phyloP scores from a whole-genome alignment of 1,140 invertebrate genomes.

The Dolichoris vasculosae region DNA sequence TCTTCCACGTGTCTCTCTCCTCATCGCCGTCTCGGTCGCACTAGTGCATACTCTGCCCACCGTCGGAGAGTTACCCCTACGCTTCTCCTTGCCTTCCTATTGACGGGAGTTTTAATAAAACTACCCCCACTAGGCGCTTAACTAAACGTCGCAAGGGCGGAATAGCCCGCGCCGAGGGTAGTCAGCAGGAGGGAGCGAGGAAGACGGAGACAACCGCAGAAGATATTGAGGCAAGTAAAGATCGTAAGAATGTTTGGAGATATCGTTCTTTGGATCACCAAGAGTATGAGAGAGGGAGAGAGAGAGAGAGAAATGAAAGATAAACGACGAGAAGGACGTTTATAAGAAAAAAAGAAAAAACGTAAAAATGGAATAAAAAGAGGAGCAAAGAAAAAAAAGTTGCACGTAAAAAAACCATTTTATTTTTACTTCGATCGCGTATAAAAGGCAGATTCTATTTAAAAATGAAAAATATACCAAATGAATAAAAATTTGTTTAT shows the following conservation, averaged over 20 bases:
- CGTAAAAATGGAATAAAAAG: background rate
- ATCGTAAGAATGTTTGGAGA: conserved; percentile 61
- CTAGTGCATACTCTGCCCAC: background rate
- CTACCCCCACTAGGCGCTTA: conserved; percentile 59
- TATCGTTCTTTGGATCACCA: conserved; percentile 47
- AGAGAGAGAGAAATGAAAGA: conserved; percentile 46
- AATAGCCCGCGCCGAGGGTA: conserved; percentile 54
- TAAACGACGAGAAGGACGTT: conserved; percentile 57
- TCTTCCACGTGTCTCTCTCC: conserved; percentile 19
- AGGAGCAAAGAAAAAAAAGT: background rate
- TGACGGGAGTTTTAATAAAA: conserved; percentile 66
- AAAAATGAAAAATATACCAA: conserved; percentile 30
- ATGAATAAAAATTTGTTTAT: background rate
- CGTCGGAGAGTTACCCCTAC: conserved; percentile 49
- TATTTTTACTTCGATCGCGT: conserved; percentile 9
- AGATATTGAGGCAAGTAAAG: conserved; percentile 63
- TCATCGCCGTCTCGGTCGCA: background rate
- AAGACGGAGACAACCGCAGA: conserved; percentile 53
- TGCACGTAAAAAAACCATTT: background rate
- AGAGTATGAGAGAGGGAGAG: background rate
- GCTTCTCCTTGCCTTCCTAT: conserved; percentile 56
- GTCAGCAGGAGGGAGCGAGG: background rate
- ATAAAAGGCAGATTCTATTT: conserved; percentile 13
- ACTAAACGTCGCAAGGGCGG: conserved; percentile 58
- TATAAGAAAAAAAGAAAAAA: conserved; percentile 52